Evolutionary conservation across 2,113 vertebrate species (phyloP), one percentile per base, ranked within the genome.

Genomic region (Condylura cristata): DNA sequence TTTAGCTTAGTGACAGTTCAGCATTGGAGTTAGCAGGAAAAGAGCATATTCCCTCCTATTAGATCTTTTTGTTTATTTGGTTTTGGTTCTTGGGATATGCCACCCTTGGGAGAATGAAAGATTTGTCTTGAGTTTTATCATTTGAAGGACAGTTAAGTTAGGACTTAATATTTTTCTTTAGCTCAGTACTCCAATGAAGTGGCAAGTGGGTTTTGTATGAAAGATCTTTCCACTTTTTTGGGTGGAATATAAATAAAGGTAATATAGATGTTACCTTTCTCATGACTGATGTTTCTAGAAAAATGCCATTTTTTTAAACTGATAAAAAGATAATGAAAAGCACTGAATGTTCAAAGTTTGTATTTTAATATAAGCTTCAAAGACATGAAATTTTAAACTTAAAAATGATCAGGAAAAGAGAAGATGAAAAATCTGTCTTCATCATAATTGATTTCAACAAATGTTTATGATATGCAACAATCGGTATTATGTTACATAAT

Each of bases 221-320:
- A 89, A 89, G 94, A 48, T 80, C 56, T 95, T 86, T 82, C 85
- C 30, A 28, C 79, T 22, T 81, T 13, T 86, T 89, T 34, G 17
- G 48, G 4, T 17, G 16, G 46, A 48, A 48, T 48, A 48, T 48
- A 11, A 12, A 48, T 48, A 48, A 48, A 48, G 56, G 13, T 72
- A 83, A 79, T 32, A 93, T 56, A 46, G 2, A 2, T 70, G 37
- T 53, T 84, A 76, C 51, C 22, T 86, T 97, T 20, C 14, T 83
- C 56, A 28, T 46, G 60, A 65, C 84, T 91, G 80, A 14, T 86
- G 48, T 93, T 22, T 84, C 74, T 96, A 70, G 80, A 46, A 96
- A 97, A 97, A 96, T 90, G 95, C n/a, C 76, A 97, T 96, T 92
- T 76, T 90, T 22, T 70, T 13, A 51, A 61, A 65, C 44, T 75